Conservation (phyloP, 2,797 vertebrate species). For the Staurois parvus region DNA sequence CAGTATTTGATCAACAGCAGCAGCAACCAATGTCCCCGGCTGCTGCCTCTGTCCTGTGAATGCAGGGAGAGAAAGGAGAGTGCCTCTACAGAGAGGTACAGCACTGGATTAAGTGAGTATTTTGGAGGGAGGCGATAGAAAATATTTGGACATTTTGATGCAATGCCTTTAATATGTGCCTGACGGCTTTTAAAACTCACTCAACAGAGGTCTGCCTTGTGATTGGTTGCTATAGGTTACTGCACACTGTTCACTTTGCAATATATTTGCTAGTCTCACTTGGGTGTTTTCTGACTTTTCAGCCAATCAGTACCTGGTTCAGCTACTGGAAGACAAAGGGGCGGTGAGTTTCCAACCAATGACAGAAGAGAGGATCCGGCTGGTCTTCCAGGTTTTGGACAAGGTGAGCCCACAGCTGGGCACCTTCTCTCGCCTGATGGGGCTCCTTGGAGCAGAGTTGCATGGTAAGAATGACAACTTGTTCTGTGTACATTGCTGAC, state of each 20-base stretch:
- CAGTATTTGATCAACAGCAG: too few relatives aligned
- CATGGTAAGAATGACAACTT: constrained; percentile 19
- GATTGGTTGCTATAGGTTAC: not conserved
- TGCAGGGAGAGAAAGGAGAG: too few relatives aligned
- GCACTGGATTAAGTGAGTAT: too few relatives aligned
- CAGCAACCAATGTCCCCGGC: too few relatives aligned
- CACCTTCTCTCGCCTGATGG: constrained; percentile 33
- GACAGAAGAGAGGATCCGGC: constrained; percentile 26
- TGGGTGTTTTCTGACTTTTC: constrained; percentile 32
- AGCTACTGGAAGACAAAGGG: constrained; percentile 48
- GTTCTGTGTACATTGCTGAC: not conserved
- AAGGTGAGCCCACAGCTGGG: constrained; percentile 51
- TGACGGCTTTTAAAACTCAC: too few relatives aligned
- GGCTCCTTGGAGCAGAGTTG: constrained; percentile 44
- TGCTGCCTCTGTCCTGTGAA: too few relatives aligned
- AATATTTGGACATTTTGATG: too few relatives aligned
- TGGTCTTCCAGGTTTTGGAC: constrained; percentile 54
- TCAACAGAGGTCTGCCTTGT: too few relatives aligned
- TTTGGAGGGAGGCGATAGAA: too few relatives aligned
- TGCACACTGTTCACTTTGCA: not conserved
- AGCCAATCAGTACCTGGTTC: constrained; percentile 69
- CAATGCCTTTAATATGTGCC: too few relatives aligned
- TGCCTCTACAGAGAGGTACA: too few relatives aligned
- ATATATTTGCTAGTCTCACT: not conserved
- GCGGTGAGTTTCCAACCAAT: constrained; percentile 31